A percentile compares a stretch with the other conserved stretches of the same genome.
These are phyloP conservation scores for Pangasius sanitwongsei DNA, from an alignment of 2,797 vertebrate species.

Conservation along the genomic window DNA sequence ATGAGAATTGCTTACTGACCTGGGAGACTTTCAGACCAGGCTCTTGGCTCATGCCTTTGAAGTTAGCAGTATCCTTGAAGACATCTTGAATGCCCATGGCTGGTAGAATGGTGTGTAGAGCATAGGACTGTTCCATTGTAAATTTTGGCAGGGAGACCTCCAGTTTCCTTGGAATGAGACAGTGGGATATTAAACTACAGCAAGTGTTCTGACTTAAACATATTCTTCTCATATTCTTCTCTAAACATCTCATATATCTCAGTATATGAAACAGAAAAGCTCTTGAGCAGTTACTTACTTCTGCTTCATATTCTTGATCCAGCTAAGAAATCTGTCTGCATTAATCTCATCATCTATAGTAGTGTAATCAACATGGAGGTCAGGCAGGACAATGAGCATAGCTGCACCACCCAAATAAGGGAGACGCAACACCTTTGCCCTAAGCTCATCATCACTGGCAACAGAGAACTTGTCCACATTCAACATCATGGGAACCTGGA, in stretches of 20 bases:
- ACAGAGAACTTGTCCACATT: slow-evolving; percentile 73
- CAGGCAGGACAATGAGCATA: slow-evolving; percentile 86
- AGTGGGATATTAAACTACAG: neutral
- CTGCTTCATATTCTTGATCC: slow-evolving; percentile 79
- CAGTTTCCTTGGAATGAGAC: slow-evolving; percentile 73
- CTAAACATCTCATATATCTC: neutral
- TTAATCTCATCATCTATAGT: slow-evolving; percentile 84
- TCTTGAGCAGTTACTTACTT: slow-evolving; percentile 68
- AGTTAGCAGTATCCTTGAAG: slow-evolving; percentile 80
- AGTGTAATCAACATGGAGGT: slow-evolving; percentile 79
- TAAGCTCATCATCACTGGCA: slow-evolving; percentile 75
- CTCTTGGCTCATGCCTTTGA: slow-evolving; percentile 77
- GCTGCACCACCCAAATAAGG: slow-evolving; percentile 82
- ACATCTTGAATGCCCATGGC: slow-evolving; percentile 79
- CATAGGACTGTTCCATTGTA: slow-evolving; percentile 85
- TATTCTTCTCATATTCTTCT: neutral
- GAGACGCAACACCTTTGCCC: slow-evolving; percentile 81
- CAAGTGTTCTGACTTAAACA: neutral
- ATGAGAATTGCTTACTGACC: slow-evolving; percentile 68
- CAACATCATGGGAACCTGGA: slow-evolving; percentile 88
- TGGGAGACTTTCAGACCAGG: slow-evolving; percentile 78
- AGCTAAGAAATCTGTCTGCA: slow-evolving; percentile 75
- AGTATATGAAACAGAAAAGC: neutral
- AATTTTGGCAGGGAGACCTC: slow-evolving; percentile 90
- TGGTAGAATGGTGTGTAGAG: slow-evolving; percentile 81